Evolutionary conservation across 2,888 invertebrate genomes (phyloP).

Genomic region (Rhingia campestris): DNA sequence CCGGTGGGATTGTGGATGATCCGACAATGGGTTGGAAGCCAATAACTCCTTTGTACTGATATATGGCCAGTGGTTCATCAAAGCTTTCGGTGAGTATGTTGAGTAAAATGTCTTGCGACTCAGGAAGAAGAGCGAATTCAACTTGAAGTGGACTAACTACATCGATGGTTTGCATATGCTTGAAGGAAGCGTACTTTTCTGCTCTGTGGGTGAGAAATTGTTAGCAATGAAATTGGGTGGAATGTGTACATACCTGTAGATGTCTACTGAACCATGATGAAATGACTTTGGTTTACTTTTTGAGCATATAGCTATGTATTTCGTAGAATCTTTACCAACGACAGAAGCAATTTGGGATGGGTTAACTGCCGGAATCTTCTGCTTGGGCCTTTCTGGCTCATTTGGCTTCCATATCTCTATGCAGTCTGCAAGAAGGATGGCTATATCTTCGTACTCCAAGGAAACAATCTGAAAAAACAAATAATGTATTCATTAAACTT

Average conservation of each 20-base stretch:
- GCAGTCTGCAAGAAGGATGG: conserved; percentile 68
- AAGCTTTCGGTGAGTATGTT: conserved; percentile 81
- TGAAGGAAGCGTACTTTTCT: conserved; percentile 75
- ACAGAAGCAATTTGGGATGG: conserved; percentile 76
- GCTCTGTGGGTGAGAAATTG: conserved; percentile 63
- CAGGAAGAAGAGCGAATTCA: conserved; percentile 80
- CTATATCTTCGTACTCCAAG: conserved; percentile 62
- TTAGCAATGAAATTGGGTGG: background rate
- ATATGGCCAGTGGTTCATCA: conserved; percentile 81
- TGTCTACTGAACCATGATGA: conserved; percentile 76
- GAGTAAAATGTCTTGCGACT: conserved; percentile 82
- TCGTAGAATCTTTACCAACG: conserved; percentile 47
- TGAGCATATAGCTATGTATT: conserved; percentile 77
- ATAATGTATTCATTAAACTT: background rate
- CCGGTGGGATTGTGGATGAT: conserved; percentile 76
- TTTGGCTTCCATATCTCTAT: conserved; percentile 76
- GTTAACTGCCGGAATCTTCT: conserved; percentile 73
- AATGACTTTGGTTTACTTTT: conserved; percentile 72
- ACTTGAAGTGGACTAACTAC: conserved; percentile 79
- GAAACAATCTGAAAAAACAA: conserved; percentile 71
- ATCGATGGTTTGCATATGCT: conserved; percentile 81
- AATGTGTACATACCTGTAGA: conserved; percentile 77
- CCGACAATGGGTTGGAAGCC: conserved; percentile 80
- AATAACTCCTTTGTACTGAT: conserved; percentile 82
- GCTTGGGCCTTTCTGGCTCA: conserved; percentile 47